Percentiles rank a stretch among this genome's conserved stretches.
Evolutionary conservation across 2,113 vertebrate species (phyloP).

Genomic region (Leucosticte australis): DNA sequence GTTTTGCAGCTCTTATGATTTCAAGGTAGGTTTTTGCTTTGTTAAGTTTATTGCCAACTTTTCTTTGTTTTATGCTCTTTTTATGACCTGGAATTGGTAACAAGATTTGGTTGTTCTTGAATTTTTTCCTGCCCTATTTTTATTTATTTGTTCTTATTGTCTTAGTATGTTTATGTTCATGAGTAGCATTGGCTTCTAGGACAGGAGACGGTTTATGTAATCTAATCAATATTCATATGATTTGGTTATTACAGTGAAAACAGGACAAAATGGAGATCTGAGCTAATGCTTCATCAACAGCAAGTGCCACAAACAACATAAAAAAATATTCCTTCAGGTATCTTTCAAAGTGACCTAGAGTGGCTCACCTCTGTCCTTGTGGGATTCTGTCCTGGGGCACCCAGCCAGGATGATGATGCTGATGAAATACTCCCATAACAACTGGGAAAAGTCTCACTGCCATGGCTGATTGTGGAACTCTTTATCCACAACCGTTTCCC

Average conservation of each 20-base stretch:
- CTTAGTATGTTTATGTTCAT: neutral
- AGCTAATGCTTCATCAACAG: neutral
- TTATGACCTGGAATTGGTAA: neutral
- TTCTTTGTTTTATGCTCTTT: neutral
- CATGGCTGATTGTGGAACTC: neutral
- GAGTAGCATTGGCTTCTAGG: neutral
- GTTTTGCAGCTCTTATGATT: neutral
- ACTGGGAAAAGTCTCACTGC: neutral
- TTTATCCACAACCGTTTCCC: fast-evolving
- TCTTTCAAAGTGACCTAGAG: neutral
- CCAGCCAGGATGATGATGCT: neutral
- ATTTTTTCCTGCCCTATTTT: neutral
- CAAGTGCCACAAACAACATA: neutral
- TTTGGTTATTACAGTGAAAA: neutral
- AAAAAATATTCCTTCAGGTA: neutral
- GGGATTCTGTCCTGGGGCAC: neutral
- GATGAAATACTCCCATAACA: neutral
- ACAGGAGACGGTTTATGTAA: neutral
- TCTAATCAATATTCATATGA: neutral
- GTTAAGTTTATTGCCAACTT: neutral
- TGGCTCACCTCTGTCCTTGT: neutral
- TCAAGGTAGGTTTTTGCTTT: neutral
- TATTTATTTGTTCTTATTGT: neutral
- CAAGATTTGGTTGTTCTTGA: neutral
- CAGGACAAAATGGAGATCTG: neutral